Percentiles rank a stretch among this genome's conserved stretches.
Conservation (phyloP, 2,113 vertebrate genomes). For the Lonchura striata region DNA sequence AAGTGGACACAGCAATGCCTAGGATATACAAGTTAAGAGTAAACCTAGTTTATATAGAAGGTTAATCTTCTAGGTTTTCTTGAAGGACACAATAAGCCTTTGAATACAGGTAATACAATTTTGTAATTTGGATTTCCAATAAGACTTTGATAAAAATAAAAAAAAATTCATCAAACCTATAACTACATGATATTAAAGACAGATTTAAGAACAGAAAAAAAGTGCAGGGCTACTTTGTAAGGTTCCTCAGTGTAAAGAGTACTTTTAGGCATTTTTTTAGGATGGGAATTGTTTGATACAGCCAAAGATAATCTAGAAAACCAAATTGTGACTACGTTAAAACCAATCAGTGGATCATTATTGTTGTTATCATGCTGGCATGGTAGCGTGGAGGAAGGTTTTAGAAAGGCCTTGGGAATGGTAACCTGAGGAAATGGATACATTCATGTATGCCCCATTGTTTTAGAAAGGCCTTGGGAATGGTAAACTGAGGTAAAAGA, state of each 20-base stretch:
- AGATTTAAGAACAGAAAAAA: background rate
- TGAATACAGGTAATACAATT: background rate
- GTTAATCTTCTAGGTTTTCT: background rate
- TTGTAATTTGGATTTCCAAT: background rate
- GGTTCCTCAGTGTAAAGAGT: background rate
- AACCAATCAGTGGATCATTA: background rate
- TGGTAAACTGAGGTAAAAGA: no score
- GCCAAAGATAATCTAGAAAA: background rate
- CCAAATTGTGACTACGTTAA: background rate
- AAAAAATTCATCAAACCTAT: background rate
- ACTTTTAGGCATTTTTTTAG: background rate
- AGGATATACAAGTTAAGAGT: background rate
- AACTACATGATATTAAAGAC: background rate
- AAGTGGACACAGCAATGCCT: background rate
- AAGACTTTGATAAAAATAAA: background rate
- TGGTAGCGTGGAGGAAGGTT: no score
- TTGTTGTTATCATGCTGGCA: no score
- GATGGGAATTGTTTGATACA: background rate
- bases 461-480: no score
- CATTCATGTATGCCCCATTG: no score
- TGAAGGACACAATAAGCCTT: background rate
- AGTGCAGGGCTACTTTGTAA: background rate
- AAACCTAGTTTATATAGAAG: background rate
- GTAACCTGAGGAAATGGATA: no score
- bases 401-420: no score